Evolutionary conservation across 2,113 vertebrate species (phyloP).

Genomic region (Stictonetta naevosa): DNA sequence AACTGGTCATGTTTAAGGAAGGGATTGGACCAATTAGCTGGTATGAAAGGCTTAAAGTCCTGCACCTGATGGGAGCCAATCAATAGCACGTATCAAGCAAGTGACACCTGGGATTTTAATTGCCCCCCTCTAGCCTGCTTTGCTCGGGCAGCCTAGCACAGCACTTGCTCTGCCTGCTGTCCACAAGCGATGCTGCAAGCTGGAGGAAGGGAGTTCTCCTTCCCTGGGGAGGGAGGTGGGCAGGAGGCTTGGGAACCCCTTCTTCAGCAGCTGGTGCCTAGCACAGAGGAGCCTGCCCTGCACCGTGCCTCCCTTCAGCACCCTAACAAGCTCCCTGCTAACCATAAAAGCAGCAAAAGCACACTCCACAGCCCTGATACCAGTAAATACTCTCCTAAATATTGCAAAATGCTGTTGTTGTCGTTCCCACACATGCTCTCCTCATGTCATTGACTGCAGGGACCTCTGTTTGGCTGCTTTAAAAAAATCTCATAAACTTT

Average conservation of each 20-base stretch:
- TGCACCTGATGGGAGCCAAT: conserved; percentile 17
- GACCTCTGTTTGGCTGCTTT: conserved; percentile 15
- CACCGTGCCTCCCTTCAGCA: background rate
- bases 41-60: conserved; percentile 16
- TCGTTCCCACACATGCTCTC: background rate
- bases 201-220: background rate
- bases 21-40: background rate
- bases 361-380: background rate
- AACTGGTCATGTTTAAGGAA: background rate
- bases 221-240: background rate
- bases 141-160: background rate
- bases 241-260: background rate
- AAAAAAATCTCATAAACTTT: conserved; percentile 41
- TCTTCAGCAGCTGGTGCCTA: background rate
- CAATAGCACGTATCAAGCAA: background rate
- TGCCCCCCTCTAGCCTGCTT: background rate
- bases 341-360: background rate
- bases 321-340: background rate
- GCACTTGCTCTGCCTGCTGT: background rate
- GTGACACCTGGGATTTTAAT: conserved; percentile 8
- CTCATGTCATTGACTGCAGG: background rate
- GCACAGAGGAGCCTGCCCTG: background rate
- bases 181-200: background rate
- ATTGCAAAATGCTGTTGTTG: conserved; percentile 6
- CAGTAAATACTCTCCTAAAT: conserved; percentile 53